Percentiles rank a stretch among this genome's conserved stretches.
Conservation (phyloP, 2,797 vertebrate genomes). For the Pangasius djambal region DNA sequence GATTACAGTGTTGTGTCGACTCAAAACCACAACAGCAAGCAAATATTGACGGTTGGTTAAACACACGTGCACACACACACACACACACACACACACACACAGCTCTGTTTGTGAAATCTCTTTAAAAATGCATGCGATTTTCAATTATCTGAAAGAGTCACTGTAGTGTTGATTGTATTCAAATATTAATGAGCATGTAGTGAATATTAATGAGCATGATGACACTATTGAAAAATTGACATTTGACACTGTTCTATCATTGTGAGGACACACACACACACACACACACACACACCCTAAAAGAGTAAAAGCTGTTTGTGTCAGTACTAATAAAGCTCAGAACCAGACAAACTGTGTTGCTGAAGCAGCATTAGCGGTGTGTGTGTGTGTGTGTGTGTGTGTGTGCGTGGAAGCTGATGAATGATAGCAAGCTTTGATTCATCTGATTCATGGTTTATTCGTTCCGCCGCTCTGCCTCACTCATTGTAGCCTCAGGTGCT, state of each 20-base stretch:
- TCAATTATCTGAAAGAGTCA: background rate
- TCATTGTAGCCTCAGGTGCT: slow-evolving; percentile 65
- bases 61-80: slow-evolving; percentile 22
- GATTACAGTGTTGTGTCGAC: slow-evolving; percentile 52
- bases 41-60: slow-evolving; percentile 28
- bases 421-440: slow-evolving; percentile 57
- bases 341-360: background rate
- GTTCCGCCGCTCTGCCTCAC: slow-evolving; percentile 56
- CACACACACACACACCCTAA: slow-evolving; percentile 19
- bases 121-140: background rate
- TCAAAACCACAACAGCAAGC: slow-evolving; percentile 24
- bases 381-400: slow-evolving; percentile 29
- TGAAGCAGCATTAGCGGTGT: slow-evolving; percentile 1
- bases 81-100: slow-evolving; percentile 15
- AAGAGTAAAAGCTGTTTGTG: slow-evolving; percentile 11
- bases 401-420: background rate
- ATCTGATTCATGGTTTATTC: slow-evolving; percentile 64
- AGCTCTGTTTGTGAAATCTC: no score
- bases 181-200: background rate
- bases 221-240: background rate
- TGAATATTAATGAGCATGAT: background rate
- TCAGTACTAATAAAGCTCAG: slow-evolving; percentile 23
- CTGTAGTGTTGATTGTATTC: background rate
- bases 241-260: background rate
- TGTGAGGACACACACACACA: slow-evolving; percentile 6